Base-by-base conservation (phyloP, 92 coral and sea anemone genomes). In the Parazoanthus atlanticus region DNA sequence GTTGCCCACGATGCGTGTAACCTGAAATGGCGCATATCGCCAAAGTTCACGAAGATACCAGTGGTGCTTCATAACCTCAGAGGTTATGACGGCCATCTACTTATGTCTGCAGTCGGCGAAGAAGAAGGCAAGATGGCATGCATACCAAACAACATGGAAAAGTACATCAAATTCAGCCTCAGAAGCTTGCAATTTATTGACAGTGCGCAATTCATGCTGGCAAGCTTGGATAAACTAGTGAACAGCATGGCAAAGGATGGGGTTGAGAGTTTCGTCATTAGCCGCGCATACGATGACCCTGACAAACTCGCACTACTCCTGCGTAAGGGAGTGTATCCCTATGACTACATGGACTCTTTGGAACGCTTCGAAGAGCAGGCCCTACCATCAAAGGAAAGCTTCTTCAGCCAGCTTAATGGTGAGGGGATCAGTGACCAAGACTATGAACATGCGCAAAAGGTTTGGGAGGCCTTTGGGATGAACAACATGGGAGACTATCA, bases 231-330 rank as follows among this genome's bases (percentile, higher is more conserved):
- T 2, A 74, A 31, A 10, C 78, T 31, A 31, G 78, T 72, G 40
- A 72, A 10, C 77, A 72, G 77, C 77, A 72, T 72, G 77, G 77
- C 77, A 30, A 72, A 72, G 40, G 77, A 31, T 12, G 77, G 77
- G 38, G 77, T 1, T 19, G 77, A 72, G 7, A 34, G 40, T 26
- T 72, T 72, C 77, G 77, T 31, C 40, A 72, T 72, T 1, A 31
- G 77, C 77, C 40, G 77, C 6, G 40, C 36, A 30, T 72, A 72
- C 77, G n/a, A 72, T 31, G 77, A 72, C 77, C 77, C 5, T 6
- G 36, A 72, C 7, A 72, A 72, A 28, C 77, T 72, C 19, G 36
- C 77, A 30, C 26, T 70, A 0, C 36, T 25, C 2, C 34, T 70
- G 4, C 2, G 38, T 2, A 36, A 36, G 38, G 38, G 38, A 36